Evolutionary conservation across 2,888 invertebrate genomes (phyloP), one percentile per base, ranked within the genome.

Genomic region (Onthophagus sagittarius): DNA sequence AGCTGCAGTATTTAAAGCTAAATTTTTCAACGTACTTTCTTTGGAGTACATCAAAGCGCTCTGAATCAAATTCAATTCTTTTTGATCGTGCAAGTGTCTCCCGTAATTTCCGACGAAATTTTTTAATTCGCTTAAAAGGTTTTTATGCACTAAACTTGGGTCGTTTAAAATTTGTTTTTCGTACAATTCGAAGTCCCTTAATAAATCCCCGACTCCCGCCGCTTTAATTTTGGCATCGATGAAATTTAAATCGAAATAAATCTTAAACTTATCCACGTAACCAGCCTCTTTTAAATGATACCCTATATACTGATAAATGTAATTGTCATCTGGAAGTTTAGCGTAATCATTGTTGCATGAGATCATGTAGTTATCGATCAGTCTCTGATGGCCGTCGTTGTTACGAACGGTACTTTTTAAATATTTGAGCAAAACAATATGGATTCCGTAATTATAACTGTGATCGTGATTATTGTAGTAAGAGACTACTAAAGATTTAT

Each of bases 281-380:
- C 86, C 84, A 63, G 92, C 90, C 77, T 88, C 84, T 74, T 88
- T 86, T 74, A 93, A 85, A 83, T 93, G 93, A 80, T 93, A 90
- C 0, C 92, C 93, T 70, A 93, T 88, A 80, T 91, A 92, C 53
- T 89, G 91, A 9, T 90, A 90, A 78, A 92, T 92, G 80, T 94
- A 94, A 69, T 92, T 91, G 80, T 93, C 93, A 76, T 91, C 88
- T 0, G 90, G 89, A 14, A 93, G 86, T 73, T 89, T 88, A 0
- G 89, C 86, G 31, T 88, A 88, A 77, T 88, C 86, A 5, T 84
- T 82, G 0, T 84, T 80, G 67, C 88, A 88, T 14, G 83, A 84
- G 75, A 86, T 86, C 11, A 86, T 81, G 80, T 92, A 93, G 71
- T 88, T 88, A 13, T 87, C 85, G 3, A 93, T 83, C 33, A 93